phyloP scores from a whole-genome alignment of 2,797 vertebrate genomes.

The Sebastes kiyomatsui region DNA sequence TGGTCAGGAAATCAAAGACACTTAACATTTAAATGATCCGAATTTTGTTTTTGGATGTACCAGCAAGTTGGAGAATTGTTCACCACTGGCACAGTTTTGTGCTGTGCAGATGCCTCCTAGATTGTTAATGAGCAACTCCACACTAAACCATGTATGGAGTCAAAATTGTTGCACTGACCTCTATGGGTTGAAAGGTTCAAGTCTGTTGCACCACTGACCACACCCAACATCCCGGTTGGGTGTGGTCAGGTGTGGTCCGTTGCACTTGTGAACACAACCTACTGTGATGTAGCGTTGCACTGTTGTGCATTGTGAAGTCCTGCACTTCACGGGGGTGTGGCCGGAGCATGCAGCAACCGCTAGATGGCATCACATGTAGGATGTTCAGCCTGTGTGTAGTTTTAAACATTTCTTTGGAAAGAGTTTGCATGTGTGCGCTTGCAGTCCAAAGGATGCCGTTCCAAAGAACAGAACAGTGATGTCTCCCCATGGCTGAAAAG shows the following conservation, averaged over 20 bases:
- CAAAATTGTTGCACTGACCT: constrained; percentile 79
- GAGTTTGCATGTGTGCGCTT: constrained; percentile 71
- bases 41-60: constrained; percentile 68
- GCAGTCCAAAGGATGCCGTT: constrained; percentile 54
- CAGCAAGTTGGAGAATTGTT: constrained; percentile 81
- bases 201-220: constrained; percentile 74
- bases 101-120: constrained; percentile 75
- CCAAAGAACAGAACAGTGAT: constrained; percentile 58
- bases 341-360: constrained; percentile 71
- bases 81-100: constrained; percentile 74
- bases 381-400: constrained; percentile 62
- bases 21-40: constrained; percentile 49
- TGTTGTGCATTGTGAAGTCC: constrained; percentile 70
- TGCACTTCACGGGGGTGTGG: constrained; percentile 66
- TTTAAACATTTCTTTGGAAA: background rate
- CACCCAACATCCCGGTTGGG: constrained; percentile 62
- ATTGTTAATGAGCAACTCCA: constrained; percentile 65
- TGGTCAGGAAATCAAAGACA: constrained; percentile 75
- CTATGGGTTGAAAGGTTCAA: constrained; percentile 83
- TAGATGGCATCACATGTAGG: constrained; percentile 58
- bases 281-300: constrained; percentile 67
- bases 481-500: constrained; percentile 62
- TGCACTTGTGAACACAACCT: constrained; percentile 75
- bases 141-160: constrained; percentile 60
- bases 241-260: constrained; percentile 69